Base-by-base conservation (phyloP, 2,113 vertebrate genomes). In the Hirundichthys speculiger region DNA sequence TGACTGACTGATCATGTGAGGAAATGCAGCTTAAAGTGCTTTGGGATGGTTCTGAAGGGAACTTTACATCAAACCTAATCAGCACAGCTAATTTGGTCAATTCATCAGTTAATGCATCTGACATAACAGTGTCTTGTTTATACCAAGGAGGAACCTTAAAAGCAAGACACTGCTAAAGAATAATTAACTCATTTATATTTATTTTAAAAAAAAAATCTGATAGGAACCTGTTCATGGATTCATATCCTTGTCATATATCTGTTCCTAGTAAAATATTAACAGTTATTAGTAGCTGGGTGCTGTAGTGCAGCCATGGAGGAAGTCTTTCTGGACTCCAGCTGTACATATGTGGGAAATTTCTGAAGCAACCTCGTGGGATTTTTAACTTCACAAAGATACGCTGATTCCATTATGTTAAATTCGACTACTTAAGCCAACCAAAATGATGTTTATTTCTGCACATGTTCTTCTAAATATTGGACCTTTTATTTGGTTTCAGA, bases 1-100 rank as follows among this genome's bases (percentile, higher is more conserved):
- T 73, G 77, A 34, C 48, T 22, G 56, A 39, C 46, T 54, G 46
- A 73, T 72, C 73, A 80, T 66, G 59, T 80, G 73, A 75, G 69
- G 48, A 77, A 46, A 73, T 74, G 63, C 2, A 10, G 40, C 71
- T 42, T 42, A 25, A 61, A 48, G 57, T 2, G 6, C 61, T 63
- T 27, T 43, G 8, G 76, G 39, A 53, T 57, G 30, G 42, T 22
- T 75, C 39, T 21, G 51, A 63, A 66, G 45, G 22, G 22, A 71
- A 64, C 42, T 58, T 48, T 54, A 63, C 24, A 65, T 51, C 38
- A 62, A 52, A 20, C 40, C n/a, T 19, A 4, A 41, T 5, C 50
- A 58, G 42, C 14, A n/a, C 5, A 18, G 18, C 5, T 42, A 14
- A 54, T 34, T 24, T 14, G 30, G 30, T 7, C 30, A 34, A 10